Conservation (phyloP, 2,113 vertebrate genomes). For the Antigone vipio region DNA sequence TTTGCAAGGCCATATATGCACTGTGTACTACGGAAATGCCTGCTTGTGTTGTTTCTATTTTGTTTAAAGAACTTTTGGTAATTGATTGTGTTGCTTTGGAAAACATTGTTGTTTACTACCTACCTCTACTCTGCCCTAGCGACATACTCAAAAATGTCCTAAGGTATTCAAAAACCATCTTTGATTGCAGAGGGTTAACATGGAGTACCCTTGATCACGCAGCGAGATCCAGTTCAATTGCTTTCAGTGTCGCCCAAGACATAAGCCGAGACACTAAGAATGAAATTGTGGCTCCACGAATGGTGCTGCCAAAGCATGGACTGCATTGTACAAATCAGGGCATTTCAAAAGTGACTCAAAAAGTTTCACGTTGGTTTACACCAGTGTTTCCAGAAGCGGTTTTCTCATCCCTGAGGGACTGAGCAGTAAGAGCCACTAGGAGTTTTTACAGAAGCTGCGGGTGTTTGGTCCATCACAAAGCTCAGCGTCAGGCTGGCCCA, state of each 20-base stretch:
- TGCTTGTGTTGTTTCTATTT: slow-evolving; percentile 24
- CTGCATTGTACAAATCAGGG: neutral
- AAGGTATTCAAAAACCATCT: neutral
- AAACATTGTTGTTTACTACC: neutral
- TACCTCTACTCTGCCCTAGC: neutral
- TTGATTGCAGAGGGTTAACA: neutral
- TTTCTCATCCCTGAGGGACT: neutral
- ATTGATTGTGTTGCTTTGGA: neutral
- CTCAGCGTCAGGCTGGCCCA: neutral
- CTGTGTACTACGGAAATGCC: neutral
- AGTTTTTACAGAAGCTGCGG: neutral
- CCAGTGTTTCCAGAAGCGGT: neutral
- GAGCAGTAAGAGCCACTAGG: neutral
- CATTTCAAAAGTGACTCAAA: neutral
- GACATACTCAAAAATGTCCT: neutral
- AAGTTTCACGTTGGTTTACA: neutral
- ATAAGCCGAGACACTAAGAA: neutral
- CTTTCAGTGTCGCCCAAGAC: neutral
- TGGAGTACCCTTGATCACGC: neutral
- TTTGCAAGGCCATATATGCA: neutral
- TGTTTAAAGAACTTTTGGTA: neutral
- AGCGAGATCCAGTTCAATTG: neutral
- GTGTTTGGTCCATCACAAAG: neutral
- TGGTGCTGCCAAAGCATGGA: neutral
- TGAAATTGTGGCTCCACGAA: neutral